Evolutionary conservation across 1,140 invertebrate species (phyloP), one percentile per base, ranked within the genome.

Genomic region (Harpegnathos saltator): DNA sequence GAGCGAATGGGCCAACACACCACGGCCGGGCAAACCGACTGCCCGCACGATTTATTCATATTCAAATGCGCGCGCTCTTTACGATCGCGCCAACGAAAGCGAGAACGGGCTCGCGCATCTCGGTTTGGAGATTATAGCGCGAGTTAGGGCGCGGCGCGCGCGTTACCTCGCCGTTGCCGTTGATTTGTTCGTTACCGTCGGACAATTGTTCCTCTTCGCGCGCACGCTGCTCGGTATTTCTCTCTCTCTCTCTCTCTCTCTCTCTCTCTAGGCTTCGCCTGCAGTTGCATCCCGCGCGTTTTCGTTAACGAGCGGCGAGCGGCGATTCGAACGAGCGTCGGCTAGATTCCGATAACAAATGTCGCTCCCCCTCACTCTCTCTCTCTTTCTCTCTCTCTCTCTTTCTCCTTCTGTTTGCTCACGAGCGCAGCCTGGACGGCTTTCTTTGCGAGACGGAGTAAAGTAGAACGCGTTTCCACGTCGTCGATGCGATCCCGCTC

Each of bases 21-120:
- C n/a, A n/a, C n/a, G n/a, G n/a, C n/a, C 50, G 63, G 69, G 75
- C 54, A 26, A 58, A 58, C 63, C 38, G 29, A 69, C 68, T 44
- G 38, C 38, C 72, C 50, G 71, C 44, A 74, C 84, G 90, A 91
- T 93, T 93, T 94, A 94, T 94, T 94, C 93, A 93, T 94, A 93
- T 94, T 94, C 93, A 93, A 93, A 94, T 93, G 91, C 89, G 82
- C 89, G 82, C 75, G 83, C 72, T 85, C 87, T 94, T 94, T 94
- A 94, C 91, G 93, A 94, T 91, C 90, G 72, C 75, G 82, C 81
- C 73, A 87, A 86, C 85, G 74, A 75, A 59, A 87, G 82, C 69
- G 85, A 80, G 74, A 84, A 87, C 62, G 83, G 66, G 83, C 86
- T 85, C 78, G 86, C 86, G 22, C 66, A 33, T 56, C 33, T 68